These are phyloP conservation scores for Polyodon spathula DNA, from an alignment of 2,113 vertebrate genomes.

Conservation along the genomic window DNA sequence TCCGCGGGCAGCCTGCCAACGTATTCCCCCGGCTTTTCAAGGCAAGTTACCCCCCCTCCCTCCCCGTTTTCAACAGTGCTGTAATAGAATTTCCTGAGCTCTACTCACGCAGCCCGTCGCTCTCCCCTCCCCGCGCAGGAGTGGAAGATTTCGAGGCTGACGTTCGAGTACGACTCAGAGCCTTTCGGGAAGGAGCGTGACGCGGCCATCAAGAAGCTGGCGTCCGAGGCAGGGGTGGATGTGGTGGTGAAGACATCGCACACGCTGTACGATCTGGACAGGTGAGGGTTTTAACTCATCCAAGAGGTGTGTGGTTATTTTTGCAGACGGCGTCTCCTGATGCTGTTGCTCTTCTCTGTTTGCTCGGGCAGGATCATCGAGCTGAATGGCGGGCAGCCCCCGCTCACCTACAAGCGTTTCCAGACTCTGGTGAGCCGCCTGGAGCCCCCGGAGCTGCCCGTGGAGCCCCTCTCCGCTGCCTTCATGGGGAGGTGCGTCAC, in stretches of 20 bases:
- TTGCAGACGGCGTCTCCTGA: too few relatives aligned
- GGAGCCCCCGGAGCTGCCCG: slow-evolving; percentile 57
- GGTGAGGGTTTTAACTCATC: slow-evolving; percentile 31
- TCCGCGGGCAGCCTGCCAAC: slow-evolving; percentile 62
- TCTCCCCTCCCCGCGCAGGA: slow-evolving; percentile 34
- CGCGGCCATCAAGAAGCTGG: slow-evolving; percentile 62
- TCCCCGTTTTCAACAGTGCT: too few relatives aligned
- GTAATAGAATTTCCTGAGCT: neutral
- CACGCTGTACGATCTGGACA: slow-evolving; percentile 63
- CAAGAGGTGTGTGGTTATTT: neutral
- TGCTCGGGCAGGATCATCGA: slow-evolving; percentile 48
- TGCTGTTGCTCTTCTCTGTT: neutral
- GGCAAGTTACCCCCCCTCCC: slow-evolving; percentile 25
- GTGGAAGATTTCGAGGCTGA: slow-evolving; percentile 62
- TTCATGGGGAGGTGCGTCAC: slow-evolving; percentile 53
- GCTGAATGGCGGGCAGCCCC: slow-evolving; percentile 56
- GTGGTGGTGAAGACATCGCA: slow-evolving; percentile 60
- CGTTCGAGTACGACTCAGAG: slow-evolving; percentile 62
- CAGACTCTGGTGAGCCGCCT: slow-evolving; percentile 59
- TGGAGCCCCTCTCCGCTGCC: slow-evolving; percentile 44
- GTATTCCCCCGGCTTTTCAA: slow-evolving; percentile 65
- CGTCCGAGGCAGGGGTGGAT: slow-evolving; percentile 61
- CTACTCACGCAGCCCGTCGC: neutral
- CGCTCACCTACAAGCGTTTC: slow-evolving; percentile 64
- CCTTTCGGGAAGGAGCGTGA: slow-evolving; percentile 64